Percentiles rank a stretch among this genome's conserved stretches.
phyloP scores from a whole-genome alignment of 2,797 vertebrate species.

The Stomatorhinus walkeri region DNA sequence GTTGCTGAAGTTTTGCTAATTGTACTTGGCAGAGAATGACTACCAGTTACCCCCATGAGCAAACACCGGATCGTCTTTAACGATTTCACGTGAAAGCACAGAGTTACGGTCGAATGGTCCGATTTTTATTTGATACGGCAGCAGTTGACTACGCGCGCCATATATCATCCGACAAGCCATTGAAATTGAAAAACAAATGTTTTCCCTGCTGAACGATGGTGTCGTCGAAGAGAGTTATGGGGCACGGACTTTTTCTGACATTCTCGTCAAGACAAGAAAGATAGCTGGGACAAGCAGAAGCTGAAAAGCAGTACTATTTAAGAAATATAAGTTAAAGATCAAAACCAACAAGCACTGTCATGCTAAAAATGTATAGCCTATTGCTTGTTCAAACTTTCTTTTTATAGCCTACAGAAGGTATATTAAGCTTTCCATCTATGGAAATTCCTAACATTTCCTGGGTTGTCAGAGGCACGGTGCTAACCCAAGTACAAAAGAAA shows the following conservation, averaged over 20 bases:
- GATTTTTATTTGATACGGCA: background rate
- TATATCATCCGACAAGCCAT: background rate
- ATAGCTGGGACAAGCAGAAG: background rate
- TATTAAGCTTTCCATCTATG: background rate
- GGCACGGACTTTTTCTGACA: background rate
- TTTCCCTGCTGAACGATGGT: constrained; percentile 9
- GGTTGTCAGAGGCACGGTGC: background rate
- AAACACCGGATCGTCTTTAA: background rate
- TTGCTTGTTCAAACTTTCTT: background rate
- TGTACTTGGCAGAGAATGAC: background rate
- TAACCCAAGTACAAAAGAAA: background rate
- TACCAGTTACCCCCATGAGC: background rate
- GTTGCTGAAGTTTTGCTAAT: background rate
- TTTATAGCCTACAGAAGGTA: background rate
- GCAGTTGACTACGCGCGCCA: background rate
- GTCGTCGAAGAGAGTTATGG: constrained; percentile 5
- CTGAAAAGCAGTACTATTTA: background rate
- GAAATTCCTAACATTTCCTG: background rate
- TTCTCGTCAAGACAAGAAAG: background rate
- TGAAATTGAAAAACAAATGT: constrained; percentile 13
- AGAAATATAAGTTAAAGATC: background rate
- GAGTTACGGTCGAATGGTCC: background rate
- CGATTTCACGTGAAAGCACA: background rate
- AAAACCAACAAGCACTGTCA: background rate
- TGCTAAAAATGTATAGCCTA: background rate